phyloP scores from a whole-genome alignment of 2,797 vertebrate genomes.

The Mormyrus proboscirostris region DNA sequence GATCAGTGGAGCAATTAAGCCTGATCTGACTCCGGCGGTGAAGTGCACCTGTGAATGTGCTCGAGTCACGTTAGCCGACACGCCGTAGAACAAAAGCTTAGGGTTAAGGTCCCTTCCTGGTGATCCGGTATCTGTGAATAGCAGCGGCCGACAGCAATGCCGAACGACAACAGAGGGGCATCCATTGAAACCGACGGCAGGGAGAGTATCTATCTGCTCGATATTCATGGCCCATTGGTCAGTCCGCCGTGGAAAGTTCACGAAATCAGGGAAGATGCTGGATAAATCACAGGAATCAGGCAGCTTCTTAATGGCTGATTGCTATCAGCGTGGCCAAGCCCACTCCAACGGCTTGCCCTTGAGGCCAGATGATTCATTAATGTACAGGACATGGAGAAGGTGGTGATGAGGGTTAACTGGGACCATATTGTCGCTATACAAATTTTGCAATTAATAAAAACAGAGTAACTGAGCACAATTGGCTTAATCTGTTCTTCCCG shows the following conservation, averaged over 20 bases:
- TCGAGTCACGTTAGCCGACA: not conserved
- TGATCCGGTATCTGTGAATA: not conserved
- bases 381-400: not conserved
- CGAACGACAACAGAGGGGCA: no score
- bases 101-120: not conserved
- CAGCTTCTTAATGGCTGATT: not conserved
- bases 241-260: not conserved
- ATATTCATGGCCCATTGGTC: not conserved
- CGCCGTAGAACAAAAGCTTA: not conserved
- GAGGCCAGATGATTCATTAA: not conserved
- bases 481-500: not conserved
- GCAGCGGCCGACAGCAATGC: not conserved
- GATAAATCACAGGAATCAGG: not conserved
- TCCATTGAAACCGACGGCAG: not conserved
- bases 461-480: not conserved
- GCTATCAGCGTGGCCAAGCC: not conserved
- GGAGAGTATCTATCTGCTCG: not conserved
- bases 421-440: not conserved
- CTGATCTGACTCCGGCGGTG: not conserved
- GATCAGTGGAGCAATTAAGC: constrained; percentile 13
- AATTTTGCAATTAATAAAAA: not conserved
- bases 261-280: not conserved
- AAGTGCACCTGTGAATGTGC: not conserved
- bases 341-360: not conserved
- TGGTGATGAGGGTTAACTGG: not conserved